Conservation (phyloP, 2,888 invertebrate species). For the Synergus umbraculus region DNA sequence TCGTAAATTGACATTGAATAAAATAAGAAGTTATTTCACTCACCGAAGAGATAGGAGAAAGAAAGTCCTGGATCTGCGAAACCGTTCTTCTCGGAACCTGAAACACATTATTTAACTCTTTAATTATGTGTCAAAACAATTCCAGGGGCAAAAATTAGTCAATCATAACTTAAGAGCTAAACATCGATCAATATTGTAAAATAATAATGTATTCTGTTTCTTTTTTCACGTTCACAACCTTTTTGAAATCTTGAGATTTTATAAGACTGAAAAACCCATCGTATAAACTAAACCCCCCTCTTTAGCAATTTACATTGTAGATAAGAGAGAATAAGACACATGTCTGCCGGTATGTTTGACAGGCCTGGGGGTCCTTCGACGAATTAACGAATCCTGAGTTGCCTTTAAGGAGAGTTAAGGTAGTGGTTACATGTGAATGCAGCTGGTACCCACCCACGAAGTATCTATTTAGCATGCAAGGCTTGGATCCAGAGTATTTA, state of each 20-base stretch:
- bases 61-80: constrained; percentile 61
- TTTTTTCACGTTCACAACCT: not conserved
- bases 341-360: constrained; percentile 10
- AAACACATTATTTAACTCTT: constrained; percentile 44
- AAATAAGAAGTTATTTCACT: constrained; percentile 52
- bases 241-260: not conserved
- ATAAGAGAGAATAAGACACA: constrained; percentile 3
- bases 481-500: constrained; percentile 66
- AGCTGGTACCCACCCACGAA: constrained; percentile 73
- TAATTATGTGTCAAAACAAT: not conserved
- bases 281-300: constrained; percentile 14
- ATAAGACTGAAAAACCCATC: not conserved
- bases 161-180: no score
- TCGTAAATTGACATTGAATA: not conserved
- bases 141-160: no score
- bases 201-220: not conserved
- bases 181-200: not conserved
- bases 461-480: constrained; percentile 73
- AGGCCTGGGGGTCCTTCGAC: constrained; percentile 60
- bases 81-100: constrained; percentile 70
- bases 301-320: constrained; percentile 32
- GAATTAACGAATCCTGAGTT: constrained; percentile 64
- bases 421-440: constrained; percentile 58
- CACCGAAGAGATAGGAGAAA: constrained; percentile 67
- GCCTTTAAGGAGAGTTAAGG: constrained; percentile 49